Evolutionary conservation across 2,113 vertebrate species (phyloP), one percentile per base, ranked within the genome.

Genomic region (Phrynosoma blainvillii): DNA sequence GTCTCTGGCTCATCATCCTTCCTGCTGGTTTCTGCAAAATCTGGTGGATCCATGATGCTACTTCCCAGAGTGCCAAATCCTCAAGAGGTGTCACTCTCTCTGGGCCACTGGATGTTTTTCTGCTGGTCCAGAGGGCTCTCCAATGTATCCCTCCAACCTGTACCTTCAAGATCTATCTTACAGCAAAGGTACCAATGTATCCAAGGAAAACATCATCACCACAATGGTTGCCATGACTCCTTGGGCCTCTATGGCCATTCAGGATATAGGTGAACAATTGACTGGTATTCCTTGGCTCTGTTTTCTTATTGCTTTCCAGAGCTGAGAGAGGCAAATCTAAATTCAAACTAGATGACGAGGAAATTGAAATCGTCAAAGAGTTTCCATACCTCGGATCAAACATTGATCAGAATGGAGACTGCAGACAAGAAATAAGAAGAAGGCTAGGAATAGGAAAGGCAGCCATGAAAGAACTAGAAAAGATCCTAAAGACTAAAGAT

Each of bases 191-290:
- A 0, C 32, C 70, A 2, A 52, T 30, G 68, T 59, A 25, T 56
- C 79, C 32, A 18, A 30, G 79, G 73, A 10, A 66, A 40, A 18
- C 86, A 10, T 21, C 30, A n/a, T 71, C 70, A 18, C 20, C 79
- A 87, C 87, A 83, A 83, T 88, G 87, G 87, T 66, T 23, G 71
- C 87, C 73, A 11, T n/a, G 62, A 25, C 73, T 27, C 10, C 30
- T 1, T 47, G 27, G 5, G n/a, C 32, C 59, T 30, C 84, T 32
- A 56, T 82, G 36, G 7, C n/a, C 30, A 32, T 7, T 3, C 23
- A 47, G n/a, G 65, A 32, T 56, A 56, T 56, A 56, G 54, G 1
- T 56, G 54, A 7, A 56, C 12, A 12, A 12, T 56, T 56, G 7
- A 36, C 36, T 36, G 36, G 36, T 36, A 36, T 56, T 56, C 54